Evolutionary conservation across 1,140 invertebrate species (phyloP), one percentile per base, ranked within the genome.

Genomic region (Platorchestia sp.): DNA sequence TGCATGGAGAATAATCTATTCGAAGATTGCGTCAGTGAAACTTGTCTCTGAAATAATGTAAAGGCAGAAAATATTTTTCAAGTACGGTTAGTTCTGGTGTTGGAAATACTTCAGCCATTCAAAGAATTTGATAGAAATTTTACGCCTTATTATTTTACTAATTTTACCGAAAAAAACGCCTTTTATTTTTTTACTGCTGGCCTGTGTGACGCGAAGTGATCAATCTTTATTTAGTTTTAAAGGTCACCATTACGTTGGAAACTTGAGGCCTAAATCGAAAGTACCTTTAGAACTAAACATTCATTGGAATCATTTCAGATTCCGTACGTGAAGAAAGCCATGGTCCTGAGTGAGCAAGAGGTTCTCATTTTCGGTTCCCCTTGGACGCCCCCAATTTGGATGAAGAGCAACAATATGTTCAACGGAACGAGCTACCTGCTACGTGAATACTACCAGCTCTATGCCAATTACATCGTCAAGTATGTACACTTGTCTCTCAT

Each of bases 301-400:
- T 51, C 47, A 51, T 6, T 51, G 19, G 19, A 89, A 3, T 44
- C 7, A 89, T 89, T 96, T 1, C 96, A 98, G 98, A 98, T 98
- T 96, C 98, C 98, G 0, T 97, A 98, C 89, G 98, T 98, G 44
- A 97, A 98, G 95, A 96, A 97, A 96, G 98, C 98, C 36, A 96
- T 97, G 97, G 91, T 95, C 96, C 14, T 96, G 97, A 95, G 96
- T 97, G 95, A 96, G 98, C 96, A 96, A 36, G 86, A 95, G 27
- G 41, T 95, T 41, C 45, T 97, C 95, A 97, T 99, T 0, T 97
- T 99, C 95, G 98, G 98, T 0, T 97, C 98, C 36, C 98, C 98
- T 0, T 99, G 99, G 99, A 98, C 98, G 95, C 98, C 99, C 0
- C 99, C 99, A 0, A 97, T 97, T 14, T 99, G 99, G 99, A 99